A percentile compares a stretch with the other conserved stretches of the same genome.
These are phyloP conservation scores for Sympetrum striolatum DNA, from an alignment of 2,888 invertebrate species.

Conservation along the genomic window DNA sequence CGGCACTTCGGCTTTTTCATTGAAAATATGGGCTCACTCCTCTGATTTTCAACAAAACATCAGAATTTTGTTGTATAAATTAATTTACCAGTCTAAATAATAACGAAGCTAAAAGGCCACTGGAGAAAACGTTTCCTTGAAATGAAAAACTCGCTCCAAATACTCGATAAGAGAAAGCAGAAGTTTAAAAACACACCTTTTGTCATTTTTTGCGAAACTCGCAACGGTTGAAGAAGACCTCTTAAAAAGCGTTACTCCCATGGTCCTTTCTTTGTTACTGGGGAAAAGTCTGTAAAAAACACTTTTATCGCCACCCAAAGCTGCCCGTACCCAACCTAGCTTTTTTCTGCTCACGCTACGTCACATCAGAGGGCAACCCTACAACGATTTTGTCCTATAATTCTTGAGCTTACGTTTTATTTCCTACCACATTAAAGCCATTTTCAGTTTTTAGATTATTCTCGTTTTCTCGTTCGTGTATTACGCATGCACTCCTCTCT, in stretches of 20 bases:
- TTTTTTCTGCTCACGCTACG: not conserved
- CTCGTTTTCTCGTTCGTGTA: not conserved
- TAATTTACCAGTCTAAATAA: no score
- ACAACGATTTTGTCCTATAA: not conserved
- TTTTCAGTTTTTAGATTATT: not conserved
- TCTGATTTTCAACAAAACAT: no score
- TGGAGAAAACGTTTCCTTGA: no score
- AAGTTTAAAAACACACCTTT: not conserved
- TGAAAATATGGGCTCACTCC: no score
- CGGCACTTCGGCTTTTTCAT: no score
- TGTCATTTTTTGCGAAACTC: not conserved
- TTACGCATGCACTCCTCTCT: no score
- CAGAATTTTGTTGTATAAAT: no score
- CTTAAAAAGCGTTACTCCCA: not conserved
- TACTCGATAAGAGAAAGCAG: not conserved
- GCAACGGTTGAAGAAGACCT: not conserved
- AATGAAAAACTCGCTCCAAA: no score
- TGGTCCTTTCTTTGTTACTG: not conserved
- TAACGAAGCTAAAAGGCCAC: no score
- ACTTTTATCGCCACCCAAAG: not conserved
- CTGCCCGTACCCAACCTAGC: not conserved
- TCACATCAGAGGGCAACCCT: not conserved
- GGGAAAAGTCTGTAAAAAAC: not conserved
- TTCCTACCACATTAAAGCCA: not conserved
- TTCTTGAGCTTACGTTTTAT: not conserved